A percentile compares a stretch with the other conserved stretches of the same genome.
These are phyloP conservation scores for Neoitamus cyanurus DNA, from an alignment of 2,888 invertebrate genomes.

Conservation along the genomic window DNA sequence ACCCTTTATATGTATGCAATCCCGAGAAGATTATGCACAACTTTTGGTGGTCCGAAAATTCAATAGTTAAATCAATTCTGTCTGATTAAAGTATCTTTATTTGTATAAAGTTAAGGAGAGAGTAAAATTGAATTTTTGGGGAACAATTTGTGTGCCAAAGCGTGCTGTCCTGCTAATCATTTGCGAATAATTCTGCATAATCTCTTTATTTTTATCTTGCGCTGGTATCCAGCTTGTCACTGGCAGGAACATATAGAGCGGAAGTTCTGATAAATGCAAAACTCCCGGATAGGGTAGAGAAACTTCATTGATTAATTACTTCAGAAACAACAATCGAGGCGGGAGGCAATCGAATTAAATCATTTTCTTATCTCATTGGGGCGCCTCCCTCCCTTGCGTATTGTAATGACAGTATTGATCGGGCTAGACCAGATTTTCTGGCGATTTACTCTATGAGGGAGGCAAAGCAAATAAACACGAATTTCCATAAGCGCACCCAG, in stretches of 20 bases:
- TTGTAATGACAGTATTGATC: slow-evolving; percentile 11
- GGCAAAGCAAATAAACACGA: neutral
- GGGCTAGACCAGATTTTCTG: neutral
- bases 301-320: slow-evolving; percentile 1
- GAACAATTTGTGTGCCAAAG: too few species aligned
- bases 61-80: too few species aligned
- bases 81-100: too few species aligned
- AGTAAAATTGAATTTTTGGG: too few species aligned
- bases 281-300: neutral
- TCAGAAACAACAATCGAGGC: slow-evolving; percentile 1
- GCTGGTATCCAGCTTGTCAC: neutral
- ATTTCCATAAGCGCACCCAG: slow-evolving; percentile 13
- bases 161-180: neutral
- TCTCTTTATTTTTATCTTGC: neutral
- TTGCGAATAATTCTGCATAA: neutral
- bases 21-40: too few species aligned
- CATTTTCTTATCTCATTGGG: slow-evolving; percentile 2
- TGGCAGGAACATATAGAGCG: neutral
- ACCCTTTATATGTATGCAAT: too few species aligned
- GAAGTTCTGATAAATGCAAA: neutral
- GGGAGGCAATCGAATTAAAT: slow-evolving; percentile 9
- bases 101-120: too few species aligned
- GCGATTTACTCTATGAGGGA: neutral
- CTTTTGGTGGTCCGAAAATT: too few species aligned
- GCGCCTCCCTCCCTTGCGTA: neutral